Percentiles rank a stretch among this genome's conserved stretches.
These are phyloP conservation scores for Oxytorus armatus DNA, from an alignment of 2,888 invertebrate species.

Conservation along the genomic window DNA sequence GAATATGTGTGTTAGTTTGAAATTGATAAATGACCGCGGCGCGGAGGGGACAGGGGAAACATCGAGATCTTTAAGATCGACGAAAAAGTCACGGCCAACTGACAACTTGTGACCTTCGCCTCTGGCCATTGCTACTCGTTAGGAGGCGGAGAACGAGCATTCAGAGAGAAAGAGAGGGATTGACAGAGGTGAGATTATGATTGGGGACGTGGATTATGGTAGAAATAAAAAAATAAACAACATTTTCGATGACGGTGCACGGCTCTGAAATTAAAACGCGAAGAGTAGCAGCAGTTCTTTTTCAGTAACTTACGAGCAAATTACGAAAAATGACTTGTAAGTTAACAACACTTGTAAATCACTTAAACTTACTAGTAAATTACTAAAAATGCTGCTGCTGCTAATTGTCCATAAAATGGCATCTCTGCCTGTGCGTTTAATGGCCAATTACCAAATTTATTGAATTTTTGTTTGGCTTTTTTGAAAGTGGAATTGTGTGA, in stretches of 20 bases:
- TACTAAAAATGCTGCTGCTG: no score
- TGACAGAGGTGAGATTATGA: not conserved
- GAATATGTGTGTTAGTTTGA: slow-evolving; percentile 10
- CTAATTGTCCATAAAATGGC: no score
- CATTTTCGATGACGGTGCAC: not conserved
- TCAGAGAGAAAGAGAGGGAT: not conserved
- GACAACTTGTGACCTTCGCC: slow-evolving; percentile 42
- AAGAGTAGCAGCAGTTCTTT: no score
- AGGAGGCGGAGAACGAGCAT: slow-evolving; percentile 12
- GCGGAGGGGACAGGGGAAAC: no score
- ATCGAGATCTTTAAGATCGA: slow-evolving; percentile 32
- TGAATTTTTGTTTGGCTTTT: no score
- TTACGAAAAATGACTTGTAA: no score
- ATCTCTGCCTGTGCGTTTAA: no score
- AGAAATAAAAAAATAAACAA: slow-evolving; percentile 12
- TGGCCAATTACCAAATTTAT: no score
- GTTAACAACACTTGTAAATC: no score
- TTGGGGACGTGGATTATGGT: not conserved
- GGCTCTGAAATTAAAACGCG: not conserved
- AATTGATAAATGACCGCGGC: slow-evolving; percentile 57
- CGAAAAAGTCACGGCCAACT: slow-evolving; percentile 23
- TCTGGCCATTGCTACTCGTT: slow-evolving; percentile 56
- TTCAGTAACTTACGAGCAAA: no score
- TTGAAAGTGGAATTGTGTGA: no score
- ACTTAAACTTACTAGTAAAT: no score